Evolutionary conservation across 2,888 invertebrate genomes (phyloP), one percentile per base, ranked within the genome.

Genomic region (Perizoma affinitatum): DNA sequence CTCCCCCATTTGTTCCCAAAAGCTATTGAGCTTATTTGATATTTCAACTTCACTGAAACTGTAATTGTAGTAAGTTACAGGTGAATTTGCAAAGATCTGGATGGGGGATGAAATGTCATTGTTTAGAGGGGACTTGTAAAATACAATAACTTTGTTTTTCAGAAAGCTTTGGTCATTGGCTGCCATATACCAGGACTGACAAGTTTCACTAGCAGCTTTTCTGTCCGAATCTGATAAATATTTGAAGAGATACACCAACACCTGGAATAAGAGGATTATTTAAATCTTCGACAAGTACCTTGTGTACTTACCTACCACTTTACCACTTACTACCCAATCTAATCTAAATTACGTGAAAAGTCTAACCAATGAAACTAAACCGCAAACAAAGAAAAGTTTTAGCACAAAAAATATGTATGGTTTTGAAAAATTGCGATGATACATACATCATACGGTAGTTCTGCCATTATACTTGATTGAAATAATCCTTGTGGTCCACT

Each of bases 151-250:
- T 80, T 94, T 93, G 57, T 86, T 87, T 73, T 93, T 93, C 61
- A 93, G 80, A 70, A 94, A 93, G 63, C 93, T 93, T 65, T 93
- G 90, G 72, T 95, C 94, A 72, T 94, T 93, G 5, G 95, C 93
- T 9, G 96, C 96, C 63, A 94, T 92, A 66, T 95, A 94, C 96
- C 96, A 96, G 0, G 93, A 86, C 11, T 83, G 91, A 76, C 95
- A 95, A 34, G 95, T 95, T 68, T 94, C 89, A 68, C 95, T 94
- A 42, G 95, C 95, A 48, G 93, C 88, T 79, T 94, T 93, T 69
- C 95, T 87, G 76, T 96, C 96, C 2, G 95, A 91, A 69, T 94
- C 93, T 42, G 94, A 92, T 68, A 95, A 82, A 80, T 93, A 94
- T 68, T 94, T 93, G 76, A 95, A 94, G 66, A 95, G 92, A 69